Conservation (phyloP, 2,113 vertebrate species). For the Murina feae region DNA sequence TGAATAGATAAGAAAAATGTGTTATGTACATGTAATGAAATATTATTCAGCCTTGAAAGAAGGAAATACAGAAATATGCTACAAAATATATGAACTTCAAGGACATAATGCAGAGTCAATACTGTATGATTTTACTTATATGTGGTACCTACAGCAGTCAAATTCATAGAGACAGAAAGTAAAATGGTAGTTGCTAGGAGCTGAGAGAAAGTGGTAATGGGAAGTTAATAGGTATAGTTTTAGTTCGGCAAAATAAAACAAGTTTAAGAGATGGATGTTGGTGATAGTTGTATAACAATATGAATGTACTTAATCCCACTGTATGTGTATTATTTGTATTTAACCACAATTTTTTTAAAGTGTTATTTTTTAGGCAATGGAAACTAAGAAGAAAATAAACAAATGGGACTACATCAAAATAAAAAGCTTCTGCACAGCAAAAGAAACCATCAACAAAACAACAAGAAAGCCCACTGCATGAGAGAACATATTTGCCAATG, state of each 20-base stretch:
- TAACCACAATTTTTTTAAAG: neutral
- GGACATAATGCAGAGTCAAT: neutral
- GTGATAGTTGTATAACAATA: neutral
- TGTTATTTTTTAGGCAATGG: no score
- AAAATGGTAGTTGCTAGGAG: neutral
- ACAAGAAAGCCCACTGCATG: no score
- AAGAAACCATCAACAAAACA: no score
- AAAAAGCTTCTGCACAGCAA: no score
- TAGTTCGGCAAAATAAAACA: neutral
- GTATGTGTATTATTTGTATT: neutral
- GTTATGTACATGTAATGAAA: neutral
- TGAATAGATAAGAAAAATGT: neutral
- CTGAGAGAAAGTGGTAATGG: neutral
- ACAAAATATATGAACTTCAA: neutral
- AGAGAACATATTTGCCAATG: no score
- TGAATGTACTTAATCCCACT: neutral
- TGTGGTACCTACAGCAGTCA: neutral
- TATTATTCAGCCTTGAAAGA: neutral
- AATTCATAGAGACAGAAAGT: constrained; percentile 1
- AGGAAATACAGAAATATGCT: neutral
- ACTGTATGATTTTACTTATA: neutral
- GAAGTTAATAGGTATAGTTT: neutral
- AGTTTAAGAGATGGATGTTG: neutral
- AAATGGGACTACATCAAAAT: no score
- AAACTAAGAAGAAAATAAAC: no score